phyloP scores from a whole-genome alignment of 2,797 vertebrate species.

The Cyclura pinguis region DNA sequence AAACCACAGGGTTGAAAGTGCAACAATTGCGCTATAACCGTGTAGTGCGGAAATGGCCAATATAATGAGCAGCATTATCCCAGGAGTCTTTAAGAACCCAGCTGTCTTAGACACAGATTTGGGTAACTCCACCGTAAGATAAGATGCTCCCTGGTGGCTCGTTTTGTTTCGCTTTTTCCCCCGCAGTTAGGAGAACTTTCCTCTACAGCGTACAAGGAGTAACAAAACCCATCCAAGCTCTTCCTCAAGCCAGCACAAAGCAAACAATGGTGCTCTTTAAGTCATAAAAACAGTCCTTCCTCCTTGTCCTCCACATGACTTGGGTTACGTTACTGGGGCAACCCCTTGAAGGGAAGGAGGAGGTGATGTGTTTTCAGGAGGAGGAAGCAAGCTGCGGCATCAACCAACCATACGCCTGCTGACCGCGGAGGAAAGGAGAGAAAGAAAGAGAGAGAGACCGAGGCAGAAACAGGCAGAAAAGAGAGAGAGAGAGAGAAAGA shows the following conservation, averaged over 20 bases:
- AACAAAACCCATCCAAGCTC: accelerated
- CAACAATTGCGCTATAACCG: no score
- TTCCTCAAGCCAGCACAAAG: not conserved
- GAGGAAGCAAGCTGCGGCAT: not conserved
- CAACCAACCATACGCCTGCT: not conserved
- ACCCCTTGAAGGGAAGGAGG: not conserved
- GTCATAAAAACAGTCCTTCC: not conserved
- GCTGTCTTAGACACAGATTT: not conserved
- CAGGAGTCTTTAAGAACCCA: not conserved
- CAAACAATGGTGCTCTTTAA: not conserved
- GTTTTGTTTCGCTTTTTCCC: not conserved
- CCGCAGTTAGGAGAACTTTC: not conserved
- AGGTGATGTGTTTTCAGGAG: not conserved
- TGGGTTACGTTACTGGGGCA: not conserved
- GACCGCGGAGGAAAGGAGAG: not conserved
- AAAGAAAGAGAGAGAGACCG: not conserved
- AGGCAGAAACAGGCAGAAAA: not conserved
- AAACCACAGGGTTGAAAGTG: no score
- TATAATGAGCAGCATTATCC: no score
- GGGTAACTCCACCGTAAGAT: not conserved
- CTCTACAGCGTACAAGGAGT: not conserved
- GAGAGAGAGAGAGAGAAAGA: not conserved
- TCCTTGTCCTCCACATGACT: accelerated
- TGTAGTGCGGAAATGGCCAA: no score
- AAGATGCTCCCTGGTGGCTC: not conserved